Evolutionary conservation across 2,113 vertebrate species (phyloP), one percentile per base, ranked within the genome.

Genomic region (Takifugu bimaculatus): DNA sequence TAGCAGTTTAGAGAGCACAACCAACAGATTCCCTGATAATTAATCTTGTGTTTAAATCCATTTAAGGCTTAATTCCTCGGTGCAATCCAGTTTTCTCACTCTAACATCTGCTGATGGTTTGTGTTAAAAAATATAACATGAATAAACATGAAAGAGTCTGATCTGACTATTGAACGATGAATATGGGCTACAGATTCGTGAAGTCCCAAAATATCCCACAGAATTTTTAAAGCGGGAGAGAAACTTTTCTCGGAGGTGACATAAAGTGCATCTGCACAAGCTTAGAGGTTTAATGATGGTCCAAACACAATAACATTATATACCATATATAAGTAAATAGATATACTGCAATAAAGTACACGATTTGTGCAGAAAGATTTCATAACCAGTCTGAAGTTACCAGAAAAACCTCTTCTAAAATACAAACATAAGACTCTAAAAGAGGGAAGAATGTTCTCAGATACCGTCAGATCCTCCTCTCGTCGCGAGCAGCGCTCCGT

Each of bases 41-140:
- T 26, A 27, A 78, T 68, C 26, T 51, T 50, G 28, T n/a, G 20
- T 25, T 65, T n/a, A 39, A 82, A 64, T 79, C 63, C 70, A 57
- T 13, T 70, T 43, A 69, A 60, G 20, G 13, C 29, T 44, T 55
- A 48, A 72, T 56, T 74, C 50, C 28, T 32, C 29, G 9, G 27
- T 26, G 11, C 74, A 69, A 65, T 78, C 75, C 61, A 65, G 53
- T 61, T 59, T 65, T 42, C 45, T 45, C 27, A 27, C 51, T 13
- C 4, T 20, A 65, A 54, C 57, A 63, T 63, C 29, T 67, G 58
- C 13, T 29, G 45, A 49, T 27, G 10, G 53, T 15, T 48, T 65
- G 12, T 57, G 43, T 55, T n/a, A 59, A 20, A 26, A 59, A 53
- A 73, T 6, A 5, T 45, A 15, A 60, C 20, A 56, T 57, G 12